Evolutionary conservation across 1,140 invertebrate genomes (phyloP).

Genomic region (Liolophura sinensis): DNA sequence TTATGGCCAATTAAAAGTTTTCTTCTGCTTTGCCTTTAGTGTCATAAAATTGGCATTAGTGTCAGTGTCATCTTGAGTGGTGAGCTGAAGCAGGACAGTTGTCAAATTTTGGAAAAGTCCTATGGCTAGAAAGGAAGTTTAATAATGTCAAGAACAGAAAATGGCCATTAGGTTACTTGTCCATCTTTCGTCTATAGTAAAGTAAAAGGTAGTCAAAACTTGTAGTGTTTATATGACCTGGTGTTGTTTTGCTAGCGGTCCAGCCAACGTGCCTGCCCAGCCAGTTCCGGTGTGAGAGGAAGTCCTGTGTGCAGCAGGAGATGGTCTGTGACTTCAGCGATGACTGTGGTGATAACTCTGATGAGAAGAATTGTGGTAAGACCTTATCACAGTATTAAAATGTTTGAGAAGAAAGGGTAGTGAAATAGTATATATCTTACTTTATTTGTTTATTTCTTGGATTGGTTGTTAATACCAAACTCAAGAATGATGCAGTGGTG

Average conservation of each 20-base stretch:
- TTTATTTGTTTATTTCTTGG: not conserved
- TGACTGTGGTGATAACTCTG: constrained; percentile 40
- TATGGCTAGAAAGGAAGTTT: too few relatives aligned
- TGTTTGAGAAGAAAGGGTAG: not conserved
- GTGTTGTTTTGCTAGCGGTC: constrained; percentile 10
- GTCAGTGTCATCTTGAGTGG: too few relatives aligned
- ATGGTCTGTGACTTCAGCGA: constrained; percentile 29
- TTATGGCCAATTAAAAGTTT: too few relatives aligned
- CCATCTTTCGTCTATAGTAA: too few relatives aligned
- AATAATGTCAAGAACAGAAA: too few relatives aligned
- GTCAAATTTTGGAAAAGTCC: too few relatives aligned
- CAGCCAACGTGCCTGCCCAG: constrained; percentile 25
- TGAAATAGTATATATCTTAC: not conserved
- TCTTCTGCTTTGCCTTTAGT: too few relatives aligned
- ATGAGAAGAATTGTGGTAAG: constrained; percentile 36
- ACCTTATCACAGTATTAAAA: not conserved
- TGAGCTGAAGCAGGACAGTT: too few relatives aligned
- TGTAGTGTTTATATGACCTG: not conserved
- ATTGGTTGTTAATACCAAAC: not conserved
- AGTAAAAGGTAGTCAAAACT: too few relatives aligned
- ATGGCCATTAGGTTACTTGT: too few relatives aligned
- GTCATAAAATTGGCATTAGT: too few relatives aligned
- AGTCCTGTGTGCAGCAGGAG: constrained; percentile 27
- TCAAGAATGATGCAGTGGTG: too few relatives aligned
- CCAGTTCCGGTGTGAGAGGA: constrained; percentile 37